Conservation (phyloP, 2,797 vertebrate species). For the Tangara arthus region DNA sequence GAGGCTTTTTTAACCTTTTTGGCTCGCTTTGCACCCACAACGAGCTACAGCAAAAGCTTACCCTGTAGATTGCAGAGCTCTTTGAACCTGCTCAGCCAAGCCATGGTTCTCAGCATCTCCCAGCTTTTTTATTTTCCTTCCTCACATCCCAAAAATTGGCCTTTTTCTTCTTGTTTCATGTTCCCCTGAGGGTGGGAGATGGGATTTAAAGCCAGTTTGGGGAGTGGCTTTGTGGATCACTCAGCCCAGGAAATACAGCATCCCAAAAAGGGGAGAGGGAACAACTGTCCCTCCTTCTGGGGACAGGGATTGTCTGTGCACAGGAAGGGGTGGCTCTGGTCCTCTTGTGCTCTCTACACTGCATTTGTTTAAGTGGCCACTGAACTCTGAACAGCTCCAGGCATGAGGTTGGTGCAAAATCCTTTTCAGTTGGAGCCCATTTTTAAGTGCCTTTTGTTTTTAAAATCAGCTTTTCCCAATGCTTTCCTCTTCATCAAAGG, state of each 20-base stretch:
- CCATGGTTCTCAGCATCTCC: not conserved
- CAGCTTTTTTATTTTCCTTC: not conserved
- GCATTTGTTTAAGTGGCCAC: not conserved
- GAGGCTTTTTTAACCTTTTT: not conserved
- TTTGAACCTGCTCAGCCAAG: not conserved
- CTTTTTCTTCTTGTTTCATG: not conserved
- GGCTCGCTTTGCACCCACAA: not conserved
- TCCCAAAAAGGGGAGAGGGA: not conserved
- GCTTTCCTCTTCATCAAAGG: not conserved
- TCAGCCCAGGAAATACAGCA: not conserved
- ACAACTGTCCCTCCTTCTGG: not conserved
- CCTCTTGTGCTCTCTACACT: not conserved
- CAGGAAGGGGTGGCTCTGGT: not conserved
- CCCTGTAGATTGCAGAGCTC: not conserved
- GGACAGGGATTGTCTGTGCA: not conserved
- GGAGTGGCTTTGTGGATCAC: not conserved
- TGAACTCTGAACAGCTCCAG: not conserved
- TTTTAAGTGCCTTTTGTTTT: slow-evolving; percentile 68
- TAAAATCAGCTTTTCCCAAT: slow-evolving; percentile 13
- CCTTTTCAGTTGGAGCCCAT: slow-evolving; percentile 9
- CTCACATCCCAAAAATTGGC: not conserved
- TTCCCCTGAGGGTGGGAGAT: not conserved
- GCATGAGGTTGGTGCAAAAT: not conserved
- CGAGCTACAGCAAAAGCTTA: not conserved
- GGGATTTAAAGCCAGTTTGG: not conserved